Evolutionary conservation across 2,888 invertebrate species (phyloP).

Genomic region (Auanema sp.): DNA sequence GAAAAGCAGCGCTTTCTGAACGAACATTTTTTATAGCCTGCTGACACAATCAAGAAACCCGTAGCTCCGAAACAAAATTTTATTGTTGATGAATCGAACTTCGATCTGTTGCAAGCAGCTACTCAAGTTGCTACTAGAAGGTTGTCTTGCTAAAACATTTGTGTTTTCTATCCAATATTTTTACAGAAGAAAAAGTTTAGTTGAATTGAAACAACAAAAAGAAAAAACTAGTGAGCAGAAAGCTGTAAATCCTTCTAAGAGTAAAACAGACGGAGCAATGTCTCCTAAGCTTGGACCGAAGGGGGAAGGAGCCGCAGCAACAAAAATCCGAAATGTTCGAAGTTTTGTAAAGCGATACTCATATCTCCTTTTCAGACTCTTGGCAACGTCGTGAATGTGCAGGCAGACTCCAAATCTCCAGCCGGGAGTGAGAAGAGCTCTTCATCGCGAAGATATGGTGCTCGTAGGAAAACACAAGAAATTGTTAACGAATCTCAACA

Average conservation of each 20-base stretch:
- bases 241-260: too few species aligned
- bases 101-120: constrained; percentile 23
- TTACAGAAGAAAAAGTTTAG: constrained; percentile 16
- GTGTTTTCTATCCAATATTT: background rate
- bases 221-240: background rate
- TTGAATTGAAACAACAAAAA: constrained; percentile 12
- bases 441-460: constrained; percentile 28
- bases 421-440: constrained; percentile 13
- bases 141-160: background rate
- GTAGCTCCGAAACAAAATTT: constrained; percentile 10
- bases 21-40: constrained; percentile 8
- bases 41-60: constrained; percentile 13
- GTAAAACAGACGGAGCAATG: constrained; percentile 4
- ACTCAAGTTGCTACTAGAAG: constrained; percentile 21
- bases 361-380: constrained; percentile 5
- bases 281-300: constrained; percentile 20
- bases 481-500: constrained; percentile 47
- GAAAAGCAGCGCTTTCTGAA: too few species aligned
- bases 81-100: constrained; percentile 24
- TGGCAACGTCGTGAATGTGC: constrained; percentile 14
- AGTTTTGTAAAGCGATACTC: background rate
- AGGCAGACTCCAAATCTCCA: constrained; percentile 1
- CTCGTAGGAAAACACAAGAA: constrained; percentile 54
- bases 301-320: constrained; percentile 47
- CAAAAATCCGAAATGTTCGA: constrained; percentile 38